A percentile compares a stretch with the other conserved stretches of the same genome.
These are phyloP conservation scores for Rhabdornis inornatus DNA, from an alignment of 2,113 vertebrate genomes.

Conservation along the genomic window DNA sequence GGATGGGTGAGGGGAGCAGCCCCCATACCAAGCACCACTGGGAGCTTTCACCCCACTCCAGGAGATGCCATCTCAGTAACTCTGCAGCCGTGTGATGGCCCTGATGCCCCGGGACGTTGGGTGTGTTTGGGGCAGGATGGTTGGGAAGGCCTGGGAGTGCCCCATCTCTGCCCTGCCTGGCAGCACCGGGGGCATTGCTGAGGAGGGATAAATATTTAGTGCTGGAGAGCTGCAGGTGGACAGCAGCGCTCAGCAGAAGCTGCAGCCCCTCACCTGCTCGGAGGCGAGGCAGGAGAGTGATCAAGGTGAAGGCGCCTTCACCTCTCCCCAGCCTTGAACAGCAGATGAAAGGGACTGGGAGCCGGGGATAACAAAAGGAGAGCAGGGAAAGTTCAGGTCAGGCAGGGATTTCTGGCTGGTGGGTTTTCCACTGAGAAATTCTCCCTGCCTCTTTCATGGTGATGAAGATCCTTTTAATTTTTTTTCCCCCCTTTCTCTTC, in stretches of 20 bases:
- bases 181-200: not conserved
- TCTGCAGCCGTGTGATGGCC: not conserved
- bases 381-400: constrained; percentile 49
- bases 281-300: not conserved
- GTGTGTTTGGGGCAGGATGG: not conserved
- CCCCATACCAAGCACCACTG: not conserved
- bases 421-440: constrained; percentile 52
- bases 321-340: constrained; percentile 31
- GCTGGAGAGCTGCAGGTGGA: not conserved
- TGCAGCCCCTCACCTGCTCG: not conserved
- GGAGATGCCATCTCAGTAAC: not conserved
- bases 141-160: not conserved
- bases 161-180: not conserved
- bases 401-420: constrained; percentile 48
- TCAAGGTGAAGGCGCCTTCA: constrained; percentile 41
- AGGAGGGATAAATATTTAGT: not conserved
- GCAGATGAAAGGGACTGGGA: constrained; percentile 56
- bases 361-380: constrained; percentile 24
- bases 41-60: accelerated
- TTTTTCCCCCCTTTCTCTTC: not conserved
- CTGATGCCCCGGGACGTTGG: not conserved
- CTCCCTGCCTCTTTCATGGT: constrained; percentile 47
- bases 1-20: not conserved
- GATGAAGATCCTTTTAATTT: constrained; percentile 27
- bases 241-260: not conserved